Percentiles rank a stretch among this genome's conserved stretches.
Evolutionary conservation across 2,888 invertebrate species (phyloP).

Genomic region (Idaea straminata): DNA sequence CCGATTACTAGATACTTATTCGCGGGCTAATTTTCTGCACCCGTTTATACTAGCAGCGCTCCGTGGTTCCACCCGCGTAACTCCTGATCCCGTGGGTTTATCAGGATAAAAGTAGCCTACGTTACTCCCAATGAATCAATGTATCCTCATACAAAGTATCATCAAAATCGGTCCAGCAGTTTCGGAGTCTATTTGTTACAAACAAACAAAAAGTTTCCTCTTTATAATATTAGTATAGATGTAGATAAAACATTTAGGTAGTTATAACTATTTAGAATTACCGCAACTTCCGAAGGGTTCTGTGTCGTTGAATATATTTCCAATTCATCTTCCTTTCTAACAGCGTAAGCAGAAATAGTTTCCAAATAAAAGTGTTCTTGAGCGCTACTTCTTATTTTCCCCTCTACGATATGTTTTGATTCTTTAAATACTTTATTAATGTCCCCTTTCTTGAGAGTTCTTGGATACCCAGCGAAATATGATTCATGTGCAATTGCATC

Average conservation of each 20-base stretch:
- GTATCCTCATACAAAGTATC: no score
- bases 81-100: no score
- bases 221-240: no score
- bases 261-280: slow-evolving; percentile 53
- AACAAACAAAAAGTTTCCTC: no score
- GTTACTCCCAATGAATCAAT: no score
- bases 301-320: slow-evolving; percentile 91
- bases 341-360: slow-evolving; percentile 83
- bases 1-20: neutral
- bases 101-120: no score
- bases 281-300: slow-evolving; percentile 86
- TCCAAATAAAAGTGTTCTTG: slow-evolving; percentile 97
- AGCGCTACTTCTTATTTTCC: slow-evolving; percentile 85
- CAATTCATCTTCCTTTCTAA: slow-evolving; percentile 89
- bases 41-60: neutral
- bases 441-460: slow-evolving; percentile 82
- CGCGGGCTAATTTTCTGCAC: neutral
- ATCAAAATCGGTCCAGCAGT: no score
- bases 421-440: slow-evolving; percentile 82
- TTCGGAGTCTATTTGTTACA: no score
- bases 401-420: slow-evolving; percentile 84
- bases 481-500: slow-evolving; percentile 89
- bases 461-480: slow-evolving; percentile 80
- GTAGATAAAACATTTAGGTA: no score
- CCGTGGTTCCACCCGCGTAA: no score